phyloP scores from a whole-genome alignment of 2,797 vertebrate genomes.

The Fratercula arctica region DNA sequence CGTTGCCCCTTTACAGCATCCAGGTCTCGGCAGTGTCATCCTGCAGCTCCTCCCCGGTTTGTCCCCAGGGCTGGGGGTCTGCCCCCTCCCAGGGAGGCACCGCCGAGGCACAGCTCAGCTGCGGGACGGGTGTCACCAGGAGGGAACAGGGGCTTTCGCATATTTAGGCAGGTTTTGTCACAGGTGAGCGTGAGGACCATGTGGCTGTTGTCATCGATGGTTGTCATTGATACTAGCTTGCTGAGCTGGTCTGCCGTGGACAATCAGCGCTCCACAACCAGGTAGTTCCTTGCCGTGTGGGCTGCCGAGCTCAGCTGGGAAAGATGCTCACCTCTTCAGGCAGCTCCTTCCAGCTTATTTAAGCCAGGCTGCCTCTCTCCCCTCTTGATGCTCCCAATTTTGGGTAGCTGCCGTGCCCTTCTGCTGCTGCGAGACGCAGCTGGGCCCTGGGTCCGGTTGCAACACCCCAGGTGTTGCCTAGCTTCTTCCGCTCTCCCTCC shows the following conservation, averaged over 20 bases:
- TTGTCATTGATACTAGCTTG: not conserved
- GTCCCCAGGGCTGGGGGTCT: not conserved
- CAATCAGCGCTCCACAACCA: fast-evolving
- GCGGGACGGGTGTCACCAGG: fast-evolving
- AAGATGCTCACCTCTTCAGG: not conserved
- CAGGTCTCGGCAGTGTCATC: fast-evolving
- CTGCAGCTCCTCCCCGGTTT: fast-evolving
- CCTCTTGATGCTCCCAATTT: fast-evolving
- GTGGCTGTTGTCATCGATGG: not conserved
- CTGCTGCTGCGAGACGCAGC: fast-evolving
- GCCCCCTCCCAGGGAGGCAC: not conserved
- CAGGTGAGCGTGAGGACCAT: not conserved
- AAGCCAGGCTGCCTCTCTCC: not conserved
- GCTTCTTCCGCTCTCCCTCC: constrained; percentile 10
- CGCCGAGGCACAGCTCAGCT: not conserved
- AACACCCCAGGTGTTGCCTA: not conserved
- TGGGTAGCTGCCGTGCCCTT: not conserved
- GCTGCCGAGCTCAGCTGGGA: not conserved
- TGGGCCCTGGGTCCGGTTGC: not conserved
- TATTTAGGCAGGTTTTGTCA: not conserved
- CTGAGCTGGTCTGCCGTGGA: not conserved
- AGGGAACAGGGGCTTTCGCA: fast-evolving
- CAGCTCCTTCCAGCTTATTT: not conserved
- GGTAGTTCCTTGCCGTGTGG: not conserved
- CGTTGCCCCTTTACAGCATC: fast-evolving